phyloP scores from a whole-genome alignment of 2,113 vertebrate genomes.

The Eurypyga helias region DNA sequence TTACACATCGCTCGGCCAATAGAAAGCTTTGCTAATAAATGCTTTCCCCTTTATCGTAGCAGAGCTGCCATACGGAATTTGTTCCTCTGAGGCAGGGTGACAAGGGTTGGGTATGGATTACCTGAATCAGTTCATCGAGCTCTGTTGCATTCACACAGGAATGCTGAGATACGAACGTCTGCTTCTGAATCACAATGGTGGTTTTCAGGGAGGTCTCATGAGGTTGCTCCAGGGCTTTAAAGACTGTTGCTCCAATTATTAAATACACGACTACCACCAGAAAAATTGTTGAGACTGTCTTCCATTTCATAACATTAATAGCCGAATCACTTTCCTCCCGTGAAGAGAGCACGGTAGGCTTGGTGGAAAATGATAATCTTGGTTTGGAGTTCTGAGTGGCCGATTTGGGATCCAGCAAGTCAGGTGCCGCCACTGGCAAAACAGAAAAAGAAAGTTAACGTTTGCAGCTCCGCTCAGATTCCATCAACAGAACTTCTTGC shows the following conservation, averaged over 20 bases:
- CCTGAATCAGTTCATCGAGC: conserved; percentile 95
- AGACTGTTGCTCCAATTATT: conserved; percentile 95
- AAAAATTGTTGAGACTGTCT: conserved; percentile 97
- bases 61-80: neutral
- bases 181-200: conserved; percentile 89
- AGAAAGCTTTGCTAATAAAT: neutral
- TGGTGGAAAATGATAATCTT: conserved; percentile 92
- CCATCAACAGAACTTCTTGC: neutral
- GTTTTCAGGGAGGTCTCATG: conserved; percentile 90
- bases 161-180: conserved; percentile 88
- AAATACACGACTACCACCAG: conserved; percentile 95
- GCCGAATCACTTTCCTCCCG: conserved; percentile 87
- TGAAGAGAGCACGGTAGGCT: conserved; percentile 86
- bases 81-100: neutral
- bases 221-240: conserved; percentile 94
- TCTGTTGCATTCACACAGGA: conserved; percentile 91
- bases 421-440: conserved; percentile 95
- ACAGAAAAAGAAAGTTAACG: conserved; percentile 66
- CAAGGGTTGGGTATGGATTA: conserved; percentile 55
- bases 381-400: conserved; percentile 95
- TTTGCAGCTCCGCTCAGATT: neutral
- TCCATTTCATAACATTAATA: conserved; percentile 98
- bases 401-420: conserved; percentile 97
- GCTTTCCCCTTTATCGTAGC: neutral
- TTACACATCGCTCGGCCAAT: accelerated